Conservation (phyloP, 37 sponge, comb jelly and placozoan genomes). For the Axinella damicornis region DNA sequence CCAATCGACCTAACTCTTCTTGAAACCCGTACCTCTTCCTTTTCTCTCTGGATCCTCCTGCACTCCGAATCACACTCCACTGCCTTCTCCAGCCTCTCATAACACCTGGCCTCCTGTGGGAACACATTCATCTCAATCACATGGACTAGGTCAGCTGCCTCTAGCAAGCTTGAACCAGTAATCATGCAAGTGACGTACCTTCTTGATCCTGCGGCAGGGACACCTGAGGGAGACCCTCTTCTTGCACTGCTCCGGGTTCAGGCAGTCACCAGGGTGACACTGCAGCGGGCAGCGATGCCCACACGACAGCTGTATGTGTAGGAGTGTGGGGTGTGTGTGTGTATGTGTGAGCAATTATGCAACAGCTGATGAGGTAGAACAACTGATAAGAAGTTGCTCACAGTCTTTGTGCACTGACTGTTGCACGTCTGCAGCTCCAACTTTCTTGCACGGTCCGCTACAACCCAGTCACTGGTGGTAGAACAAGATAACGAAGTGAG, state of each 20-base stretch:
- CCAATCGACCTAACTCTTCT: not conserved
- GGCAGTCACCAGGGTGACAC: conserved; percentile 81
- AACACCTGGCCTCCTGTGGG: conserved; percentile 57
- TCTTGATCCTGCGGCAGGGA: conserved; percentile 77
- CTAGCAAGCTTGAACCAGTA: too few species aligned
- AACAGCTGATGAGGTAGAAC: not conserved
- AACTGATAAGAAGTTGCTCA: not conserved
- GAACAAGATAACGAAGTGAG: not conserved
- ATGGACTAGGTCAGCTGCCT: too few species aligned
- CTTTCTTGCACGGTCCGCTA: conserved; percentile 48
- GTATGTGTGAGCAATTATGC: not conserved
- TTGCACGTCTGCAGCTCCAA: conserved; percentile 54
- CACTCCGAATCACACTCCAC: conserved; percentile 66
- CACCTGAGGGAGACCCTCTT: conserved; percentile 74
- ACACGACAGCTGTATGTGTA: conserved; percentile 66
- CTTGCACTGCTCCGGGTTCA: conserved; percentile 43
- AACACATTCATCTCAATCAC: not conserved
- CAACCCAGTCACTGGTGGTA: conserved; percentile 73
- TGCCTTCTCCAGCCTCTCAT: conserved; percentile 15
- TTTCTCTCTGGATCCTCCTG: conserved; percentile 3
- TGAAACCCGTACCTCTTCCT: conserved; percentile 39
- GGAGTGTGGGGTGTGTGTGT: not conserved
- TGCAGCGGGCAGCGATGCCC: conserved; percentile 77
- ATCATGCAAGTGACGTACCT: conserved; percentile 36
- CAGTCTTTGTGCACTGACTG: conserved; percentile 75